A percentile compares a stretch with the other conserved stretches of the same genome.
These are phyloP conservation scores for Pogona vitticeps DNA, from an alignment of 2,113 vertebrate species.

Conservation along the genomic window DNA sequence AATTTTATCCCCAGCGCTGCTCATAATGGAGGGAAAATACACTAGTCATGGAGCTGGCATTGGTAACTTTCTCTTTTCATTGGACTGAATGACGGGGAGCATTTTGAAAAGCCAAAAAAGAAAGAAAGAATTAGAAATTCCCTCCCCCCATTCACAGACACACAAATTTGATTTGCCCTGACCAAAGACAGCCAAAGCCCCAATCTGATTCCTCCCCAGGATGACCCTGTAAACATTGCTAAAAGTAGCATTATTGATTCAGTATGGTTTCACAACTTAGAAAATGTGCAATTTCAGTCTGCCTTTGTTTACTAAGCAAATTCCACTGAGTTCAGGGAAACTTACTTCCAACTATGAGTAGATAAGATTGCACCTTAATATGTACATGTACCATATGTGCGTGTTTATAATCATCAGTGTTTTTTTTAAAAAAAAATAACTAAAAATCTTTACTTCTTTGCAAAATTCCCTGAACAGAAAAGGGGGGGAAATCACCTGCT, in stretches of 20 bases:
- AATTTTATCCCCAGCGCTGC: too few species aligned
- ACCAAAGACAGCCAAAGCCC: neutral
- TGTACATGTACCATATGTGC: neutral
- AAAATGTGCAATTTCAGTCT: neutral
- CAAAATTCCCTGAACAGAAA: neutral
- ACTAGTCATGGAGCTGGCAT: too few species aligned
- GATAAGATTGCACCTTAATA: neutral
- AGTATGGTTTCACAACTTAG: neutral
- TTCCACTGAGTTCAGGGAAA: neutral
- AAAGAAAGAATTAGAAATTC: too few species aligned
- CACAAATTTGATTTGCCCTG: neutral
- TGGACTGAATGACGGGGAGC: neutral
- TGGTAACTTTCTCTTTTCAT: neutral
- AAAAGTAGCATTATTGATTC: neutral
- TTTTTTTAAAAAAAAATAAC: neutral
- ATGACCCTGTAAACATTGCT: neutral
- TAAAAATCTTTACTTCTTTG: neutral
- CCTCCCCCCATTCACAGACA: too few species aligned
- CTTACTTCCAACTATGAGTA: neutral
- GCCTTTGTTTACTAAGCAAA: neutral
- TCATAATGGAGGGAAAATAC: too few species aligned
- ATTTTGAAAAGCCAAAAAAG: neutral
- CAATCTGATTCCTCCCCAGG: neutral
- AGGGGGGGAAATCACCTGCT: slow-evolving; percentile 6
- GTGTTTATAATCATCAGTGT: slow-evolving; percentile 4